Conservation (phyloP, 2,888 invertebrate species). For the Mesorhabditis spiculigera region DNA sequence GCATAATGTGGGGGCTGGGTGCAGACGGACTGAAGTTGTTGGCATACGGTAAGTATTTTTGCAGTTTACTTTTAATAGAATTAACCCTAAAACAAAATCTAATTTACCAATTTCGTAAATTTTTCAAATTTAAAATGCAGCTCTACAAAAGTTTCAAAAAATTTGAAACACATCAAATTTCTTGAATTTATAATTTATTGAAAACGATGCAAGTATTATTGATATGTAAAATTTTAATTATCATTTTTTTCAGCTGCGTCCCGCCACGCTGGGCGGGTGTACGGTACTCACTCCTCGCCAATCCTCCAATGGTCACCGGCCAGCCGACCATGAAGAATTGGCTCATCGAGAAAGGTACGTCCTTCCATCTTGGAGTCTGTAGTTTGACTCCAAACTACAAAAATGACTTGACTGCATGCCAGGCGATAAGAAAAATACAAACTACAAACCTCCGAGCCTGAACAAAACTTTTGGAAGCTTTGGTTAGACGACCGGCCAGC, state of each 20-base stretch:
- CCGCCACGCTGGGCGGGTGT: constrained; percentile 91
- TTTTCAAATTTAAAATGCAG: no score
- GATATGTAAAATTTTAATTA: no score
- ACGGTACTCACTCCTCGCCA: constrained; percentile 81
- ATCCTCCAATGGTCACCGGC: constrained; percentile 61
- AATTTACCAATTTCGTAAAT: no score
- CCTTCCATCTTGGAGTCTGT: not conserved
- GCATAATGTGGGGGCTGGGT: constrained; percentile 67
- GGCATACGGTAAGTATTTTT: constrained; percentile 49
- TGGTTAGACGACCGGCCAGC: no score
- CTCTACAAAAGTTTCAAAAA: no score
- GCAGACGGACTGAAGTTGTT: constrained; percentile 61
- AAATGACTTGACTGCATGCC: not conserved
- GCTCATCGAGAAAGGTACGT: constrained; percentile 73
- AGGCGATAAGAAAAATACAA: not conserved
- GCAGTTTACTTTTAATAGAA: no score
- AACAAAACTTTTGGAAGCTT: no score
- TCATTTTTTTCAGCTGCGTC: constrained; percentile 66
- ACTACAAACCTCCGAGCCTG: no score
- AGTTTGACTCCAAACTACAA: not conserved
- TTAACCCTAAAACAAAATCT: no score
- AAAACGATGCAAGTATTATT: no score
- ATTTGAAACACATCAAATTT: constrained; percentile 1
- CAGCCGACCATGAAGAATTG: constrained; percentile 80
- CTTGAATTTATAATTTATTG: constrained; percentile 7